Base-by-base conservation (phyloP, 1,140 invertebrate species). In the Pogonomyrmex californicus region DNA sequence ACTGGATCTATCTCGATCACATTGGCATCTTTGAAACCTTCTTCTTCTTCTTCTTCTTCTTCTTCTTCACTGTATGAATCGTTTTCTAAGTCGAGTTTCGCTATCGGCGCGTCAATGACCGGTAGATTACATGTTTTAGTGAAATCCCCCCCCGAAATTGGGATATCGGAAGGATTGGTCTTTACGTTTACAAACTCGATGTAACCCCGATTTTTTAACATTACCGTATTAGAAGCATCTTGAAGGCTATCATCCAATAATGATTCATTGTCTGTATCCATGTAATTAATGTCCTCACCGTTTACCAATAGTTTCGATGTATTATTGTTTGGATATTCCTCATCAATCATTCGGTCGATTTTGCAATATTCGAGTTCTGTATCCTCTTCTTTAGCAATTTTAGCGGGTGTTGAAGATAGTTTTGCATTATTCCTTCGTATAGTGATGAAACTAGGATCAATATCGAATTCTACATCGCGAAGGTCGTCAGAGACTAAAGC, bases 231-330 rank as follows among this genome's bases (percentile, higher is more conserved):
- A 6, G 95, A 95, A 0, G 95, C 95, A 12, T 96, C 96, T 56
- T 94, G 93, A 0, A 95, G 79, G 77, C 96, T 96, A n/a, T 96
- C 96, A 62, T 97, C 96, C 10, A 96, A 94, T 0, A 95, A 54
- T 49, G 96, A 94, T 93, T 97, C 97, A 0, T 96, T 97, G 2
- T 97, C 97, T 0, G 97, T 97, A 89, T 98, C 97, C 97, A 97
- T 97, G 86, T 97, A 98, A 91, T 97, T 97, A 71, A 98, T 97
- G 86, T 95, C 95, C 51, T 96, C 93, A 4, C 93, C 94, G 47
- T 95, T 95, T 1, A 89, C 92, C n/a, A 95, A 86, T 3, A 95
- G 77, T 62, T 95, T 94, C 0, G 94, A 95, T 1, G 94, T 92
- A 68, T 91, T 88, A 71, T 95, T 95, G 49, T 78, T 76, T 71